Percentiles rank a stretch among this genome's conserved stretches.
These are phyloP conservation scores for Cryptosula pallasiana DNA, from an alignment of 2,888 invertebrate species.

Conservation along the genomic window DNA sequence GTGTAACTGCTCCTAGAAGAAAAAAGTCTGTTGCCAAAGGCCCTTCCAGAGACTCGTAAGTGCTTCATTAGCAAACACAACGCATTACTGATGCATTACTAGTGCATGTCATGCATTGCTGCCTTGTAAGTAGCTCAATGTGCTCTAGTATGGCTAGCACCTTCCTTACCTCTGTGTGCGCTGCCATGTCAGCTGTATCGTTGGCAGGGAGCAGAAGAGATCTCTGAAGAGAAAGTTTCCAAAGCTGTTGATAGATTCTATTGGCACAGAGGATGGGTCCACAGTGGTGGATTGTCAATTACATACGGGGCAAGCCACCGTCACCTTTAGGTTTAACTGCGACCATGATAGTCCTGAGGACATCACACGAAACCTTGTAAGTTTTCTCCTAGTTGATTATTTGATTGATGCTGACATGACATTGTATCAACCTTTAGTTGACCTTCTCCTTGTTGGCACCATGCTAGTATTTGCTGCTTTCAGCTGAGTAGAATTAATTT, in stretches of 20 bases:
- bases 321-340: conserved; percentile 18
- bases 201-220: background rate
- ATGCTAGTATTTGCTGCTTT: too few species aligned
- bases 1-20: background rate
- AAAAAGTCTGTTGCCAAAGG: background rate
- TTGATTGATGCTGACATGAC: too few species aligned
- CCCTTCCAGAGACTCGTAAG: conserved; percentile 4
- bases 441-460: too few species aligned
- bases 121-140: too few species aligned
- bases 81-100: too few species aligned
- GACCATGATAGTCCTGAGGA: background rate
- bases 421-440: too few species aligned
- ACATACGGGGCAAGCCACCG: conserved; percentile 10
- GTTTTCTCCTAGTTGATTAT: background rate
- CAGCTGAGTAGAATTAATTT: too few species aligned
- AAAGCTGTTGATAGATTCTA: background rate
- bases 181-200: too few species aligned
- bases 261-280: background rate
- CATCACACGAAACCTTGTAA: background rate
- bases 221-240: background rate
- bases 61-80: conserved; percentile 18
- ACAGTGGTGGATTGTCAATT: background rate
- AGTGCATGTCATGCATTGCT: too few species aligned
- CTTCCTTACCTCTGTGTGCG: too few species aligned
- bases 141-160: too few species aligned